phyloP scores from a whole-genome alignment of 2,113 vertebrate genomes.

The Thomomys bottae region DNA sequence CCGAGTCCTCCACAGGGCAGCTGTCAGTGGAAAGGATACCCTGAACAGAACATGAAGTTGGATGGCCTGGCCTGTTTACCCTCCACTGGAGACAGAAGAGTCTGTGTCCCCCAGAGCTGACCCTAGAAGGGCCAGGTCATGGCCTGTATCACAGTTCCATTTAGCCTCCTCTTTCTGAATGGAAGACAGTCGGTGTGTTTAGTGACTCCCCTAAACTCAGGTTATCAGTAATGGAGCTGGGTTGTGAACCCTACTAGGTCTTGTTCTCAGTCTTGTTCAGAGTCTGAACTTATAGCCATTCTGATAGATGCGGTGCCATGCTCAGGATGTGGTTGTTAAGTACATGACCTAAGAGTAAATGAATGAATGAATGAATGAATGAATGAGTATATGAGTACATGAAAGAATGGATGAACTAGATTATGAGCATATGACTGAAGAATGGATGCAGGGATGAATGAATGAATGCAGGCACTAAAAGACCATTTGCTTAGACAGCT shows the following conservation, averaged over 20 bases:
- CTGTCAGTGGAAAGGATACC: too few relatives aligned
- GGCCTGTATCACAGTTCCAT: too few relatives aligned
- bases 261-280: too few relatives aligned
- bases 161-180: not conserved
- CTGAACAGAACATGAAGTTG: too few relatives aligned
- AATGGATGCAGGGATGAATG: not conserved
- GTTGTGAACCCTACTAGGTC: not conserved
- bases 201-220: not conserved
- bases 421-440: too few relatives aligned
- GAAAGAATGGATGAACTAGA: too few relatives aligned
- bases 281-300: not conserved
- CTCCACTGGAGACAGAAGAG: not conserved
- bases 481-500: not conserved
- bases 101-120: not conserved
- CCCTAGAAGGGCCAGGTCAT: not conserved
- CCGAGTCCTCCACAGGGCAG: not conserved
- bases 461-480: too few relatives aligned
- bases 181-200: not conserved
- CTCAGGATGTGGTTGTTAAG: not conserved
- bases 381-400: too few relatives aligned
- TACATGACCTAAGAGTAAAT: too few relatives aligned
- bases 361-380: too few relatives aligned
- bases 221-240: not conserved
- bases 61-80: not conserved
- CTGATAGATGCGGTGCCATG: not conserved